phyloP scores from a whole-genome alignment of 35 echinoderm and acorn worm genomes.

The Amphiura filiformis region DNA sequence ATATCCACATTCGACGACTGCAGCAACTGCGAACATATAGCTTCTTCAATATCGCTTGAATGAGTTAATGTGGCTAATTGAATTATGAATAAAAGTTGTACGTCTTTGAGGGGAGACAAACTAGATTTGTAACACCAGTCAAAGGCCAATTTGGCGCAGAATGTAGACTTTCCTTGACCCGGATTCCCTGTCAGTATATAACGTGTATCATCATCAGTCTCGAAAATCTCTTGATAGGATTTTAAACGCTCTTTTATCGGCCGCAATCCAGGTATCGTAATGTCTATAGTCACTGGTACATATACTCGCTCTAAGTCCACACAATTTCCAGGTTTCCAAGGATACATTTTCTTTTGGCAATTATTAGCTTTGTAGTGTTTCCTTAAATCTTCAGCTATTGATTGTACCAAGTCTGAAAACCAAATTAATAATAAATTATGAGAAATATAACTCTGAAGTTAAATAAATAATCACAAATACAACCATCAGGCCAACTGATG shows the following conservation, averaged over 20 bases:
- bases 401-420: no score
- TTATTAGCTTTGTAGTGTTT: no score
- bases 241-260: background rate
- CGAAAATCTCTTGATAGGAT: background rate
- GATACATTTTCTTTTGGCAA: background rate
- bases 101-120: background rate
- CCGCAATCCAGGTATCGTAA: background rate
- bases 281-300: background rate
- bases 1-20: background rate
- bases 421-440: no score
- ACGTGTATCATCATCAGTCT: background rate
- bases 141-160: background rate
- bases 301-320: background rate
- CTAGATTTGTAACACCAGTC: background rate
- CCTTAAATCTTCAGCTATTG: no score
- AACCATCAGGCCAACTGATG: no score
- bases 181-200: background rate
- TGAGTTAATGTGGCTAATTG: background rate
- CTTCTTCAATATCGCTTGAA: background rate
- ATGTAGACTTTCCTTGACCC: background rate
- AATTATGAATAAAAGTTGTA: background rate
- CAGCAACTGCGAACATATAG: background rate
- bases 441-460: no score
- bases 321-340: background rate
- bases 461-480: no score